phyloP scores from a whole-genome alignment of 2,888 invertebrate genomes.

The Minunthozetes semirufus region DNA sequence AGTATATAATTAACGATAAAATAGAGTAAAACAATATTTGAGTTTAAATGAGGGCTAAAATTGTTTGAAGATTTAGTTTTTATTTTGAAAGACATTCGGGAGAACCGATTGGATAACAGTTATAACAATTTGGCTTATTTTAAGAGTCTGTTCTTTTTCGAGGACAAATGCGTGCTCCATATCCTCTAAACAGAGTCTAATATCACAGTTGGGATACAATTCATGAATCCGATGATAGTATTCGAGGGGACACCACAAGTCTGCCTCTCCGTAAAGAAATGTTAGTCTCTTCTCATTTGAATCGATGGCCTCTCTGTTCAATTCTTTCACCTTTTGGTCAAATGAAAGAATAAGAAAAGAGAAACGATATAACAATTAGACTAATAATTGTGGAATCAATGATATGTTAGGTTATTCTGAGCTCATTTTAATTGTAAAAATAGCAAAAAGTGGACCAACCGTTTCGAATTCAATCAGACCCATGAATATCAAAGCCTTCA shows the following conservation, averaged over 20 bases:
- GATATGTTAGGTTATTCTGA: not conserved
- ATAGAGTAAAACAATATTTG: too few relatives aligned
- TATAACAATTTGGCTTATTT: conserved; percentile 27
- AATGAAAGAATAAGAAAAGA: not conserved
- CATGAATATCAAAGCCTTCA: conserved; percentile 53
- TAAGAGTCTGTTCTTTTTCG: conserved; percentile 35
- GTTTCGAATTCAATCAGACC: conserved; percentile 72
- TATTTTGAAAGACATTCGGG: too few relatives aligned
- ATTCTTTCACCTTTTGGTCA: conserved; percentile 45
- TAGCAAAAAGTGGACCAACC: conserved; percentile 50
- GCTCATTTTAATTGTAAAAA: not conserved
- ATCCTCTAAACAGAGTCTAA: conserved; percentile 56
- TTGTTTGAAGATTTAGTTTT: too few relatives aligned
- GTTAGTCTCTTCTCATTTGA: conserved; percentile 59
- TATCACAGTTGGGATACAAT: conserved; percentile 57
- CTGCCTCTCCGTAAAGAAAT: conserved; percentile 69
- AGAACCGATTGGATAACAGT: too few relatives aligned
- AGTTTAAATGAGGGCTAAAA: too few relatives aligned
- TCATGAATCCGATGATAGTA: conserved; percentile 62
- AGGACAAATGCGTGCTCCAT: conserved; percentile 76
- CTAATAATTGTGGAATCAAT: not conserved
- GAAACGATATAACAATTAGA: not conserved
- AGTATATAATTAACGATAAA: too few relatives aligned
- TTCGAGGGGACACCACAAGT: conserved; percentile 73
- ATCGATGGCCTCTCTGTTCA: conserved; percentile 60